Percentiles rank a stretch among this genome's conserved stretches.
Conservation (phyloP, 2,888 invertebrate genomes). For the Schrankia costaestrigalis region DNA sequence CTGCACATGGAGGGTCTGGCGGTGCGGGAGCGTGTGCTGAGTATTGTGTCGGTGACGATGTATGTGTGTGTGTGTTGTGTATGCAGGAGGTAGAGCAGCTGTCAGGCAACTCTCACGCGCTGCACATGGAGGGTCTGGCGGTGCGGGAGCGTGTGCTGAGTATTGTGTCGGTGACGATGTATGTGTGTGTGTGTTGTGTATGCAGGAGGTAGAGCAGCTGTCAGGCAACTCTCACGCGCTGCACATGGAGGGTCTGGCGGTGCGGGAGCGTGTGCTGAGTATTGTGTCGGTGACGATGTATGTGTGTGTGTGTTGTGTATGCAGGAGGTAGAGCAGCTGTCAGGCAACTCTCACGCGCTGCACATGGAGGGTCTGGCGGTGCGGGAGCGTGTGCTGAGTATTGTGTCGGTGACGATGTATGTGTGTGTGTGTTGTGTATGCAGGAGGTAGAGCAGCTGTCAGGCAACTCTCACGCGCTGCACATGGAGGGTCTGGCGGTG, state of each 20-base stretch:
- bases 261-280: slow-evolving; percentile 91
- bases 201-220: slow-evolving; percentile 84
- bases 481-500: slow-evolving; percentile 95
- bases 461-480: slow-evolving; percentile 88
- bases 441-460: slow-evolving; percentile 85
- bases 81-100: slow-evolving; percentile 84
- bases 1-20: slow-evolving; percentile 95
- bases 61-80: neutral
- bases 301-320: neutral
- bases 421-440: neutral
- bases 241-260: slow-evolving; percentile 95
- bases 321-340: slow-evolving; percentile 84
- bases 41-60: slow-evolving; percentile 34
- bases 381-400: slow-evolving; percentile 89
- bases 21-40: slow-evolving; percentile 91
- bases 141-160: slow-evolving; percentile 92
- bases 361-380: slow-evolving; percentile 96
- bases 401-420: neutral
- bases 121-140: slow-evolving; percentile 95
- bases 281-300: neutral
- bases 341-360: slow-evolving; percentile 87
- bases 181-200: neutral
- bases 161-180: neutral
- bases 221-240: slow-evolving; percentile 88
- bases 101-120: slow-evolving; percentile 86